Evolutionary conservation across 2,113 vertebrate species (phyloP).

Genomic region (Isurus oxyrinchus): DNA sequence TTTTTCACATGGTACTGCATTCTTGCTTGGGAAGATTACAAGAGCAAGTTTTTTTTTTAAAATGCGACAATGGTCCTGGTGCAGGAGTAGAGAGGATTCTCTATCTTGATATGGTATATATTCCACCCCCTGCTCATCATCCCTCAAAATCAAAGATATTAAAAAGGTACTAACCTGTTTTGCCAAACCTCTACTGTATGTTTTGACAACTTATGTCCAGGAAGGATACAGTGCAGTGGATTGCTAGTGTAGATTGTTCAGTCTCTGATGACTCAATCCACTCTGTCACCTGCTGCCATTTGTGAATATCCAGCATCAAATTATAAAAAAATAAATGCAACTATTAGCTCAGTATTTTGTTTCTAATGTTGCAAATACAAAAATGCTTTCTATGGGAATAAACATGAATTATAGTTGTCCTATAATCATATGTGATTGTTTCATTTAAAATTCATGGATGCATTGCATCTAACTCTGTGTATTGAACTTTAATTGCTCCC

Average conservation of each 20-base stretch:
- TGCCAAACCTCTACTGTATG: not conserved
- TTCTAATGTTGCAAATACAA: not conserved
- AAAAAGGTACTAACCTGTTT: not conserved
- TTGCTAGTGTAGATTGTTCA: not conserved
- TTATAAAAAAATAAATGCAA: not conserved
- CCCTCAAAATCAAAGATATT: not conserved
- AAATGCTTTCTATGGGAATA: not conserved
- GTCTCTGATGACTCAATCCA: not conserved
- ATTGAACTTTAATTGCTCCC: constrained; percentile 18
- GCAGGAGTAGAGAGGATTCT: not conserved
- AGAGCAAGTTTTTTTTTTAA: not conserved
- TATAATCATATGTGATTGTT: not conserved
- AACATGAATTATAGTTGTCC: not conserved
- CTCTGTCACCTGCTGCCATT: not conserved
- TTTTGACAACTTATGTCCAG: not conserved
- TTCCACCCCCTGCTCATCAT: no score
- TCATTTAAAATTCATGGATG: not conserved
- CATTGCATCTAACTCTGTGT: not conserved
- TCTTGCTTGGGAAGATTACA: not conserved
- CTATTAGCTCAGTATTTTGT: not conserved
- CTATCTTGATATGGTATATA: not conserved
- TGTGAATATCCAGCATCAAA: not conserved
- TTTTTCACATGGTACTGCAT: not conserved
- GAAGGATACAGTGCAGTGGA: not conserved
- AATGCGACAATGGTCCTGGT: not conserved